A percentile compares a stretch with the other conserved stretches of the same genome.
Conservation (phyloP, 2,888 invertebrate species). For the Agrotis exclamationis region DNA sequence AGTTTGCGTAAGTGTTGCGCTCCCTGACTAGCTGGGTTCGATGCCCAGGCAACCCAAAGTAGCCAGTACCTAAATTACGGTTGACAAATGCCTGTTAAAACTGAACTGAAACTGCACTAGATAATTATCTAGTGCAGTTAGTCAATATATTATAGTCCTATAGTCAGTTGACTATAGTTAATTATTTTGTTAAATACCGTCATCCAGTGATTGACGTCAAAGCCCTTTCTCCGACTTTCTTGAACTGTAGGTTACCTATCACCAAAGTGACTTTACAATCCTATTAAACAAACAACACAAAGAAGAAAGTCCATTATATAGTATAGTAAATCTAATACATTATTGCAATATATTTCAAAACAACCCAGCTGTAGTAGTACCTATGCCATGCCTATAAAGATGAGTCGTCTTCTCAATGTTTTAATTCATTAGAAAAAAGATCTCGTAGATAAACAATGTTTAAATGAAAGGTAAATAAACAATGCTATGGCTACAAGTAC, state of each 20-base stretch:
- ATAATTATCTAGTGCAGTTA: too few species aligned
- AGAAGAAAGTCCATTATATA: constrained; percentile 36
- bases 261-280: constrained; percentile 9
- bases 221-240: constrained; percentile 31
- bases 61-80: not conserved
- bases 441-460: constrained; percentile 17
- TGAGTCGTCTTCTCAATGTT: constrained; percentile 5
- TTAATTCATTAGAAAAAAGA: constrained; percentile 9
- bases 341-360: constrained; percentile 41
- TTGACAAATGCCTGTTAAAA: constrained; percentile 13
- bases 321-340: constrained; percentile 20
- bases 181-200: constrained; percentile 19
- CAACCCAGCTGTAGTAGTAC: constrained; percentile 7
- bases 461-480: constrained; percentile 43
- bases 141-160: too few species aligned
- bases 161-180: too few species aligned
- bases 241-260: constrained; percentile 50
- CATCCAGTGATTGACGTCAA: constrained; percentile 43
- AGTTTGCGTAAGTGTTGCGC: not conserved
- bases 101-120: constrained; percentile 10
- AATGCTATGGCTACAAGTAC: constrained; percentile 20
- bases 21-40: constrained; percentile 2
- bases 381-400: too few species aligned
- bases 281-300: constrained; percentile 19
- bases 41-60: constrained; percentile 5